These are phyloP conservation scores for Idaea straminata DNA, from an alignment of 2,888 invertebrate species.

Conservation along the genomic window DNA sequence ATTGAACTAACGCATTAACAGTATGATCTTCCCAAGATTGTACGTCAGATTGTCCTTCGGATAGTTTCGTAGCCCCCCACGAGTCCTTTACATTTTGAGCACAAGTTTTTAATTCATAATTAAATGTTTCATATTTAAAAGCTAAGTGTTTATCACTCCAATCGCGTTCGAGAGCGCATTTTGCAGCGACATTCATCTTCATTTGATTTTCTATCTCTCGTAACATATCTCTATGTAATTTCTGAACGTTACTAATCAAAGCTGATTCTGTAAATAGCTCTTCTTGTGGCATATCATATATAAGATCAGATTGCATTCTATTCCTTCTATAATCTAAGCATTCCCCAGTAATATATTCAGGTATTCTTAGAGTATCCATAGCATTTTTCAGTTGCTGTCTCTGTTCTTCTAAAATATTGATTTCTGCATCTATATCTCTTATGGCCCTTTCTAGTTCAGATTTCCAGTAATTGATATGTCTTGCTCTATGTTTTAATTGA, in stretches of 20 bases:
- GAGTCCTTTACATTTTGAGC: conserved; percentile 87
- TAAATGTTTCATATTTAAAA: conserved; percentile 86
- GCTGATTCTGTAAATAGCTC: conserved; percentile 86
- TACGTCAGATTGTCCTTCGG: conserved; percentile 90
- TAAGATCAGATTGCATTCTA: conserved; percentile 86
- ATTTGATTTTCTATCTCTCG: conserved; percentile 85
- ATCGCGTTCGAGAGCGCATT: conserved; percentile 89
- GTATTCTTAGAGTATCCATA: conserved; percentile 58
- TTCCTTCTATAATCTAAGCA: conserved; percentile 84
- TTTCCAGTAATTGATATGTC: conserved; percentile 74
- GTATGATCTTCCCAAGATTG: conserved; percentile 92
- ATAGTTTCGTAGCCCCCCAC: conserved; percentile 88
- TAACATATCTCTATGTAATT: conserved; percentile 81
- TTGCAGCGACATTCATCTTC: conserved; percentile 86
- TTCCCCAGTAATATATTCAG: conserved; percentile 80
- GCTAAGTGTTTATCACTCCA: conserved; percentile 94
- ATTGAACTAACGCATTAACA: conserved; percentile 85
- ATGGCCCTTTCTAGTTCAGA: conserved; percentile 67
- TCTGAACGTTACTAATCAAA: conserved; percentile 84
- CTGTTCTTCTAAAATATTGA: conserved; percentile 54
- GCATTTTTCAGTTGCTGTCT: conserved; percentile 73
- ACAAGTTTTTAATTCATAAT: conserved; percentile 85
- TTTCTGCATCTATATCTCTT: conserved; percentile 66
- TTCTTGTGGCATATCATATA: conserved; percentile 87
- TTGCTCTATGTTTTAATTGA: conserved; percentile 59